Evolutionary conservation across 2,888 invertebrate genomes (phyloP).

Genomic region (Nomada ruficornis): DNA sequence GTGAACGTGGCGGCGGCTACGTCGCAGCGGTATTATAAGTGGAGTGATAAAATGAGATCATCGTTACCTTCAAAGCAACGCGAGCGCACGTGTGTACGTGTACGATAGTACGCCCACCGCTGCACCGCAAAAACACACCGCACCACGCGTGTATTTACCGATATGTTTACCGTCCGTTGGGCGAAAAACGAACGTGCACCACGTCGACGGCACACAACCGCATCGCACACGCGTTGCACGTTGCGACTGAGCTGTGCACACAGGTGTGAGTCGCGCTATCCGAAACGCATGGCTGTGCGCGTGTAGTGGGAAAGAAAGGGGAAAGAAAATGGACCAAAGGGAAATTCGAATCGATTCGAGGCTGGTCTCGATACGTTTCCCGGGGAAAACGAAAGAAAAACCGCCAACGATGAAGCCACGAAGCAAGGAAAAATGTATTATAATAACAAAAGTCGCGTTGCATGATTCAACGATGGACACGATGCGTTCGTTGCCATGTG

Average conservation of each 20-base stretch:
- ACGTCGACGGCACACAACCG: slow-evolving; percentile 20
- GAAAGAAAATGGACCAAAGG: no score
- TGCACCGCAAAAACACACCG: slow-evolving; percentile 15
- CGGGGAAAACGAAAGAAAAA: not conserved
- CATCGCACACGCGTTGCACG: slow-evolving; percentile 14
- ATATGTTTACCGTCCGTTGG: slow-evolving; percentile 41
- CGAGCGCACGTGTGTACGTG: slow-evolving; percentile 39
- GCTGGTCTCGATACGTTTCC: not conserved
- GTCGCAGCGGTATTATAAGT: slow-evolving; percentile 71
- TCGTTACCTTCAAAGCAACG: slow-evolving; percentile 70
- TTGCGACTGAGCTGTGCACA: slow-evolving; percentile 50
- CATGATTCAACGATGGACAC: slow-evolving; percentile 36
- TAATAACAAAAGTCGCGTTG: slow-evolving; percentile 53
- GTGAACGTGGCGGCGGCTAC: slow-evolving; percentile 51
- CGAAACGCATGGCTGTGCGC: slow-evolving; percentile 18
- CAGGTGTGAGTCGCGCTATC: slow-evolving; percentile 47
- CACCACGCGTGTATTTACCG: slow-evolving; percentile 5
- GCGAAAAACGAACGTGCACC: slow-evolving; percentile 49
- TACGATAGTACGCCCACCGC: not conserved
- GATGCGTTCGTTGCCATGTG: slow-evolving; percentile 59
- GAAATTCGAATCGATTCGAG: not conserved
- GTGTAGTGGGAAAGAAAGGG: not conserved
- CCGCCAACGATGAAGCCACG: slow-evolving; percentile 20
- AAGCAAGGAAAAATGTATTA: slow-evolving; percentile 29
- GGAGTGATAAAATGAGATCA: slow-evolving; percentile 81